Base-by-base conservation (phyloP, 2,888 invertebrate genomes). In the Selenia dentaria region DNA sequence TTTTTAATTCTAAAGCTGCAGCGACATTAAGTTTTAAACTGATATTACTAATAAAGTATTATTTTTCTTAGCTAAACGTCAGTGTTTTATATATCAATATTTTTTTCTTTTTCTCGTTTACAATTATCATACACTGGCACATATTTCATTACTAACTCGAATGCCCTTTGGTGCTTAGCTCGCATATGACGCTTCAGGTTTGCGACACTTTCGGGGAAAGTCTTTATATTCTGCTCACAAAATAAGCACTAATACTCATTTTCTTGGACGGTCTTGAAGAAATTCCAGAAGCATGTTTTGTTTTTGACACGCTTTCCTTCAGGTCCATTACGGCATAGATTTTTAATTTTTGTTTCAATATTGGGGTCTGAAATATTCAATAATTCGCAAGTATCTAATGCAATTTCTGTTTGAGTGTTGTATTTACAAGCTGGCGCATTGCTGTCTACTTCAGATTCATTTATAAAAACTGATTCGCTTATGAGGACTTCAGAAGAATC, bases 231-330 rank as follows among this genome's bases (percentile, higher is more conserved):
- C 16, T 32, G 18, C 9, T 9, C 3, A 16, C 43, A 43, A 13
- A 43, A 10, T 6, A 26, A 26, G 20, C 43, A 43, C 6, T 1
- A 0, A 20, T 26, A 20, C 4, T 10, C 13, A 26, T 32, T 26
- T 20, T 10, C 26, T 1, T 6, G 1, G 3, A 32, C 4, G 18
- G 1, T 3, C 13, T 32, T 37, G n/a, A 32, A 43, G 18, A 43
- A 43, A 16, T 43, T 43, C 43, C 43, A 43, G 26, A 43, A 36
- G 31, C 43, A 32, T 10, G 43, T 26, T 14, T 26, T 37, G 16
- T 2, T n/a, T 13, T 32, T 31, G 6, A 2, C 0, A 43, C 43
- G 12, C 36, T 36, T 37, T 20, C 31, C 20, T 10, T 13, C 25
- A 13, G 20, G 13, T 31, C 9, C 11, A 3, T 32, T 43, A 13